Base-by-base conservation (phyloP, 2,797 vertebrate genomes). In the Cirrhinus molitorella region DNA sequence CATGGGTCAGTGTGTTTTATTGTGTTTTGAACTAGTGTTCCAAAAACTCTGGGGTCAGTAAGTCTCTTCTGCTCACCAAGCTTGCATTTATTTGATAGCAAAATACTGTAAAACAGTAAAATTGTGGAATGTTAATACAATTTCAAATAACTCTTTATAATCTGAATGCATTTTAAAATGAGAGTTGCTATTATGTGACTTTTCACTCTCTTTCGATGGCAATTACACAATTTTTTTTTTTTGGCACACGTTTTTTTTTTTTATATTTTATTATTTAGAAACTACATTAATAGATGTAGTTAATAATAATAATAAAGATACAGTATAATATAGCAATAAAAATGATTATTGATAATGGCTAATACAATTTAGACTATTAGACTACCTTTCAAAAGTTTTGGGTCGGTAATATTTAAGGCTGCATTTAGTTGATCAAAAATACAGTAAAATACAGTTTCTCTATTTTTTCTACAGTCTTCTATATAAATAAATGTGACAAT, bases 401-500 rank as follows among this genome's bases (percentile, higher is more conserved):
- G n/a, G n/a, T n/a, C n/a, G n/a, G n/a, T 34, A 34, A 34, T 2
- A 34, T 34, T 34, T 34, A 34, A 57, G 1, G 14, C 25, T 37
- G 0, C 31, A 66, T 40, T 66, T 40, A 40, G 6, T 14, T 68
- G 21, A 43, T 68, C 11, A 40, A 43, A 68, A 67, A 66, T 37
- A 12, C 55, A 13, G 10, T 13, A 59, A 57, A 11, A 57, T 34
- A n/a, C 34, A 40, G 34, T n/a, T n/a, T n/a, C n/a, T n/a, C n/a
- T n/a, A n/a, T n/a, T n/a, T n/a, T n/a, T n/a, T n/a, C n/a, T n/a
- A n/a, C n/a, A n/a, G n/a, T 12, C 21, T 68, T 45, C n/a, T 70
- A 17, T 70, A 4, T 11, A 6, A 71, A 28, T 11, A 6, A 10
- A 0, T 14, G 0, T 0, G 5, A 9, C 45, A 45, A 0, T 45